Evolutionary conservation across 2,113 vertebrate genomes (phyloP).

Genomic region (Electrona antarctica): DNA sequence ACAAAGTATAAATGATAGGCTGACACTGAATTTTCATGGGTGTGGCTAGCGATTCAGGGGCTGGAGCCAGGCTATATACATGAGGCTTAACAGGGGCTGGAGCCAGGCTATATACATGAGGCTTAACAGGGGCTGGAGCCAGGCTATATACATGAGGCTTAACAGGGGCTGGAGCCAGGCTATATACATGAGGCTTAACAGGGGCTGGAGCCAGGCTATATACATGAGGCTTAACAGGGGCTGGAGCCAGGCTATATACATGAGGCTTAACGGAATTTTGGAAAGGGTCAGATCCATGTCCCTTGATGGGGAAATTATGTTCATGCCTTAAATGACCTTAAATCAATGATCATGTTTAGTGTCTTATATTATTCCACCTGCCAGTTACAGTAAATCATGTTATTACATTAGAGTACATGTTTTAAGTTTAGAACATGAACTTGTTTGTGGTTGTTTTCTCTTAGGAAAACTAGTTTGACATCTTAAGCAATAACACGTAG

Average conservation of each 20-base stretch:
- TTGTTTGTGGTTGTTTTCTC: neutral
- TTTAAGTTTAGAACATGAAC: neutral
- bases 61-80: neutral
- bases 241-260: neutral
- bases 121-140: constrained; percentile 9
- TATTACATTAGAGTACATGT: neutral
- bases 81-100: constrained; percentile 14
- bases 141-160: constrained; percentile 1
- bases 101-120: neutral
- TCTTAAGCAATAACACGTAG: constrained; percentile 32
- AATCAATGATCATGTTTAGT: constrained; percentile 32
- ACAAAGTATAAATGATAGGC: neutral
- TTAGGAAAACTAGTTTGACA: constrained; percentile 9
- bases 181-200: constrained; percentile 2
- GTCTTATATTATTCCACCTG: constrained; percentile 1
- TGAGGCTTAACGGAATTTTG: constrained; percentile 11
- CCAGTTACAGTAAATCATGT: neutral
- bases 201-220: neutral
- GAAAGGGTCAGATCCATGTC: too few species aligned
- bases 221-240: constrained; percentile 4
- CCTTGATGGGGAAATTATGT: constrained; percentile 27
- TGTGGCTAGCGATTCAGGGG: neutral
- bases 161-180: constrained; percentile 1
- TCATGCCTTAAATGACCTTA: constrained; percentile 66
- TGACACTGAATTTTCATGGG: neutral